Evolutionary conservation across 92 coral and sea anemone genomes (phyloP).

Genomic region (Montipora capitata): DNA sequence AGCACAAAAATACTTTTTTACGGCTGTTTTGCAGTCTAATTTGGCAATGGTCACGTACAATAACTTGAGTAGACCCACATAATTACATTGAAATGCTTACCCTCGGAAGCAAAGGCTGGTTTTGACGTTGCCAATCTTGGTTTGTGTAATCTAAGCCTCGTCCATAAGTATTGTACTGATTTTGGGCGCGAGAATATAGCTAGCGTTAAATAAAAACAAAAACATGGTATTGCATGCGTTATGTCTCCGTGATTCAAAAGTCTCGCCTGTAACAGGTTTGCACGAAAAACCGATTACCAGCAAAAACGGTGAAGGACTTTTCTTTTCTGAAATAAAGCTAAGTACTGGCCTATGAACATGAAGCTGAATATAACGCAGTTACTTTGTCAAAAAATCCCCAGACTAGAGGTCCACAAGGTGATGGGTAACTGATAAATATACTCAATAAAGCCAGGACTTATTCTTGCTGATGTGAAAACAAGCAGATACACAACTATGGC

Average conservation of each 20-base stretch:
- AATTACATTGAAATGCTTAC: not conserved
- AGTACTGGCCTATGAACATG: not conserved
- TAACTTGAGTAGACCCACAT: not conserved
- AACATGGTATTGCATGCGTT: not conserved
- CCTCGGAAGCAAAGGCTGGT: constrained; percentile 26
- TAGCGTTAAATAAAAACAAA: not conserved
- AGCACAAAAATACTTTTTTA: too few relatives aligned
- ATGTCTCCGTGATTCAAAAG: too few relatives aligned
- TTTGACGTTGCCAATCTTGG: constrained; percentile 34
- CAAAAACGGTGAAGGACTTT: not conserved
- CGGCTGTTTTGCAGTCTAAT: not conserved
- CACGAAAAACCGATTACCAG: not conserved
- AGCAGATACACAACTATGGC: too few relatives aligned
- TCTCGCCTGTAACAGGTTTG: not conserved
- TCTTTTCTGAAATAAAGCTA: not conserved
- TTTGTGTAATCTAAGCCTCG: constrained; percentile 20
- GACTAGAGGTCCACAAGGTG: not conserved
- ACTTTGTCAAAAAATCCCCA: not conserved
- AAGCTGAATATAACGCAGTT: not conserved
- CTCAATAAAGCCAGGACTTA: too few relatives aligned
- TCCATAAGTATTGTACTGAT: constrained; percentile 28
- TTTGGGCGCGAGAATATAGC: constrained; percentile 1
- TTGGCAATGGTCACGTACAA: not conserved
- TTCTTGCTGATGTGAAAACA: too few relatives aligned
- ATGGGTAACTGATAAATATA: not conserved